Base-by-base conservation (phyloP, 2,888 invertebrate genomes). In the Parnassius apollo region DNA sequence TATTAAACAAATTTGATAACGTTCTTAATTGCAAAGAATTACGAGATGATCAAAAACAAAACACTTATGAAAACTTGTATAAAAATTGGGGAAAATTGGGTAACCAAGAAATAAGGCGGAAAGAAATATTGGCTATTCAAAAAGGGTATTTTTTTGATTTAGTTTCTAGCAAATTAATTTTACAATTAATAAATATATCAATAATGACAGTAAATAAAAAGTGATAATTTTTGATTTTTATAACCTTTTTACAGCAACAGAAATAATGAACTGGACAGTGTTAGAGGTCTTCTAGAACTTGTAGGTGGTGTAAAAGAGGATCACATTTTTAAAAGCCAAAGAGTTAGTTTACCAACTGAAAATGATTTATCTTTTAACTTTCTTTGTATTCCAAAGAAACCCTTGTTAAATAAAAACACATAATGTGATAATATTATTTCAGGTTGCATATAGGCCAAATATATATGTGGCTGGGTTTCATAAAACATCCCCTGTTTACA, bases 51-150 rank as follows among this genome's bases (percentile, higher is more conserved):
- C 68, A 50, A 49, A 78, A 70, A 69, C 71, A 72, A 12, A 67
- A 61, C 10, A 71, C 71, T 65, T 82, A 76, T 67, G 83, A 82
- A 67, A 72, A 67, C 2, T 70, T 88, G 10, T 91, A 90, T 64
- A 91, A 91, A 76, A 88, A 90, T 67, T 83, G 83, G 78, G 87
- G 88, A 2, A 83, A 77, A 65, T 68, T 77, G 10, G 78, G 80
- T 13, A 79, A 78, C 58, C 94, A 94, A 78, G 91, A 93, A 60
- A 87, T 93, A 70, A 83, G 95, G 65, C 82, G 95, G 46, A 83
- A 82, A 64, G 81, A 89, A 71, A 78, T 93, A 48, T 81, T 95
- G n/a, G 81, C 92, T 62, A 78, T 81, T 18, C 94, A 94, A 72
- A 95, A 93, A 87, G 81, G 84, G 94, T 94, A 85, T 59, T 42